Percentiles rank a stretch among this genome's conserved stretches.
phyloP scores from a whole-genome alignment of 2,113 vertebrate species.

The Haplotaxodon microlepis region DNA sequence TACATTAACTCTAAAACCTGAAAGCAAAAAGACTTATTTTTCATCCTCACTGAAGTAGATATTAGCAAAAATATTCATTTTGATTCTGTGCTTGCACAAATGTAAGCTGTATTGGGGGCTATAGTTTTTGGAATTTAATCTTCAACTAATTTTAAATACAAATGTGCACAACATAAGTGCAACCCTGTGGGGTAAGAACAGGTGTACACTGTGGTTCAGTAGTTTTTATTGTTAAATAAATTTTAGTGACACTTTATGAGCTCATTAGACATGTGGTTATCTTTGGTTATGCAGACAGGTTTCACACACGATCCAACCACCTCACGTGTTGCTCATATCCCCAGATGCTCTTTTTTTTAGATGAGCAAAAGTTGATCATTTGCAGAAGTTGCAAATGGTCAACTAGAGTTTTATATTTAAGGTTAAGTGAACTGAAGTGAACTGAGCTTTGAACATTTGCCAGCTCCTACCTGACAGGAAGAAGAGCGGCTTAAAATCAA shows the following conservation, averaged over 20 bases:
- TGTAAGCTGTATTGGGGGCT: not conserved
- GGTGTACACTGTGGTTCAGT: not conserved
- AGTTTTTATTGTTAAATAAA: not conserved
- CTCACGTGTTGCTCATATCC: conserved; percentile 40
- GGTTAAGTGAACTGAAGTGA: not conserved
- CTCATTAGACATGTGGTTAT: not conserved
- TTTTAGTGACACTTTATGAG: not conserved
- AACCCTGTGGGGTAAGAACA: not conserved
- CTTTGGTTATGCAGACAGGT: not conserved
- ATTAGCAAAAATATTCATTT: not conserved
- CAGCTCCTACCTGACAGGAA: not conserved
- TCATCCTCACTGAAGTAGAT: not conserved
- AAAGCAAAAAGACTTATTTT: not conserved
- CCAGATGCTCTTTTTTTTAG: not conserved
- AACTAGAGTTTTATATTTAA: not conserved
- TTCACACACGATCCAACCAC: not conserved
- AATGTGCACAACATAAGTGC: not conserved
- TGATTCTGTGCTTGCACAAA: not conserved
- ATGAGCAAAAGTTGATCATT: conserved; percentile 47
- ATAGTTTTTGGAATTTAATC: not conserved
- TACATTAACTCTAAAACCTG: not conserved
- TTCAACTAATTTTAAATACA: not conserved
- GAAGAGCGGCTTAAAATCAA: not conserved
- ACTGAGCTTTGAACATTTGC: not conserved
- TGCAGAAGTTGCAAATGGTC: conserved; percentile 1